phyloP scores from a whole-genome alignment of 2,113 vertebrate genomes.

The Petaurus breviceps region DNA sequence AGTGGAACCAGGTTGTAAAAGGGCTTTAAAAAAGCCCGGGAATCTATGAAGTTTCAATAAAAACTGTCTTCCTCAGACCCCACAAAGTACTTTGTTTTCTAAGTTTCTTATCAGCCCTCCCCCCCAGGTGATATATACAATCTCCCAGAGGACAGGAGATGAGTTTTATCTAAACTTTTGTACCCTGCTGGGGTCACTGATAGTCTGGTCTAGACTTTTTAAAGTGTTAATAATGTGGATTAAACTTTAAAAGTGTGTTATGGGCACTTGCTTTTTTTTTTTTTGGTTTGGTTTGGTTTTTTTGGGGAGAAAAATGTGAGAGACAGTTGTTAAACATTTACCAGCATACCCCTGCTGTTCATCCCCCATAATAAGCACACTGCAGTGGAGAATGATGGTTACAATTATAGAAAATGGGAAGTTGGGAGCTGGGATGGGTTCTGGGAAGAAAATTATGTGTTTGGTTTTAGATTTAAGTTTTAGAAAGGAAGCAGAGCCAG shows the following conservation, averaged over 20 bases:
- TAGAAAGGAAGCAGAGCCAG: not conserved
- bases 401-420: not conserved
- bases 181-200: not conserved
- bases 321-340: not conserved
- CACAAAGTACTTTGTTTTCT: not conserved
- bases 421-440: not conserved
- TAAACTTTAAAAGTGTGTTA: not conserved
- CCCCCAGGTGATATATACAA: not conserved
- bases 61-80: not conserved
- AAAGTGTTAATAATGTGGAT: not conserved
- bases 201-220: not conserved
- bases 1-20: not conserved
- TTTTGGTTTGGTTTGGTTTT: not conserved
- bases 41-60: not conserved
- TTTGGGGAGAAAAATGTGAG: not conserved
- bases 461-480: not conserved
- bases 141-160: not conserved
- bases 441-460: not conserved
- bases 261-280: too few species aligned
- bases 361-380: not conserved
- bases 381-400: not conserved
- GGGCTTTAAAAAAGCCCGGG: not conserved
- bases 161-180: not conserved
- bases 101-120: not conserved
- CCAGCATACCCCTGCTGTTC: not conserved